These are phyloP conservation scores for Sesia apiformis DNA, from an alignment of 2,888 invertebrate genomes.

Conservation along the genomic window DNA sequence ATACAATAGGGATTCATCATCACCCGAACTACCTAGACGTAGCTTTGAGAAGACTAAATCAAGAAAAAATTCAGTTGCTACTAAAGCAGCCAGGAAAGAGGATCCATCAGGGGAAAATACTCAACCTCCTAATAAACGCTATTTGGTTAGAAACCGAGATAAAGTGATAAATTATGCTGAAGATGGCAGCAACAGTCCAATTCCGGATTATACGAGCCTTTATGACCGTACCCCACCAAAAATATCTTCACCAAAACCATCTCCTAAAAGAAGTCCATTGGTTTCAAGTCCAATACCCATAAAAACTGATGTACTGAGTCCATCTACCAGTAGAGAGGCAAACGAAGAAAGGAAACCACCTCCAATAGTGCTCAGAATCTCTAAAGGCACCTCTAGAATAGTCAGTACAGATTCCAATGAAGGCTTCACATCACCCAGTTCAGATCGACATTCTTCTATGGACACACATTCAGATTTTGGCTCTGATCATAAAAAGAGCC, in stretches of 20 bases:
- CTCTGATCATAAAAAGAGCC: constrained; percentile 56
- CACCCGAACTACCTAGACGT: constrained; percentile 61
- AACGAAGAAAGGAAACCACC: constrained; percentile 77
- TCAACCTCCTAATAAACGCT: constrained; percentile 68
- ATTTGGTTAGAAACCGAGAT: constrained; percentile 70
- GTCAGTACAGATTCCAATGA: constrained; percentile 80
- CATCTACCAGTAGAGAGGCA: constrained; percentile 61
- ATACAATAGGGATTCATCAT: constrained; percentile 62
- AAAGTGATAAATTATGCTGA: constrained; percentile 79
- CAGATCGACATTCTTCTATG: constrained; percentile 66
- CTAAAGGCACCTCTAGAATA: constrained; percentile 81
- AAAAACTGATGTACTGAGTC: constrained; percentile 56
- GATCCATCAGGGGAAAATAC: constrained; percentile 46
- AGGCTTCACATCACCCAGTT: constrained; percentile 71
- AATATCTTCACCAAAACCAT: constrained; percentile 38
- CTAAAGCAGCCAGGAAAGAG: constrained; percentile 63
- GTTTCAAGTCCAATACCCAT: constrained; percentile 48
- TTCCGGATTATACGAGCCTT: constrained; percentile 50
- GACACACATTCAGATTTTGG: constrained; percentile 60
- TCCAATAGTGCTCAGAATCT: constrained; percentile 91
- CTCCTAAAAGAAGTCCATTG: constrained; percentile 63
- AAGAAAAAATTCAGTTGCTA: constrained; percentile 52
- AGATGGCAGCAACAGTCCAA: constrained; percentile 72
- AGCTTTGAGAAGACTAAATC: constrained; percentile 57
- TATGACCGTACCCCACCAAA: constrained; percentile 40